A percentile compares a stretch with the other conserved stretches of the same genome.
Evolutionary conservation across 2,888 invertebrate species (phyloP).

Genomic region (Pterostichus niger): DNA sequence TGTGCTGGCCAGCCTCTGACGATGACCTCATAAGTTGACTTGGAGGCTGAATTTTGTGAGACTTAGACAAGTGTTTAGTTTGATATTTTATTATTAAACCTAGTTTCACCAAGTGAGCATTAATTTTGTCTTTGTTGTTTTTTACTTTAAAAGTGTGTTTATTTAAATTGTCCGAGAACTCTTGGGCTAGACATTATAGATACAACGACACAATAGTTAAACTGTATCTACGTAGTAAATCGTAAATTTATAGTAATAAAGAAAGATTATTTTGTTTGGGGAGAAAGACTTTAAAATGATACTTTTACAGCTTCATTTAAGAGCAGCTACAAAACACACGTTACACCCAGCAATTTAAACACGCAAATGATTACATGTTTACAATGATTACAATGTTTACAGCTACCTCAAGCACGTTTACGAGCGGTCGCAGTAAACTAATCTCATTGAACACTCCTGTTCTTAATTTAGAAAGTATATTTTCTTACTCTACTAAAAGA

Average conservation of each 20-base stretch:
- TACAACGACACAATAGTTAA: neutral
- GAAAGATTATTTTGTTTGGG: constrained; percentile 21
- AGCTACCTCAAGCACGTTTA: constrained; percentile 37
- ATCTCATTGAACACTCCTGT: neutral
- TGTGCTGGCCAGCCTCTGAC: too few species aligned
- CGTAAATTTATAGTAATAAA: constrained; percentile 44
- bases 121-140: too few species aligned
- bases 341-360: constrained; percentile 23
- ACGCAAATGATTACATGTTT: constrained; percentile 23
- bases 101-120: too few species aligned
- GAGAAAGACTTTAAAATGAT: constrained; percentile 8
- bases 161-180: too few species aligned
- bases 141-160: too few species aligned
- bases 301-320: constrained; percentile 37
- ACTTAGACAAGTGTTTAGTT: too few species aligned
- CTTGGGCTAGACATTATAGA: too few species aligned
- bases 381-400: constrained; percentile 36
- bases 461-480: neutral
- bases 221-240: neutral
- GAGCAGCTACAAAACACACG: constrained; percentile 5
- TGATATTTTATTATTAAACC: too few species aligned
- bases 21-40: too few species aligned
- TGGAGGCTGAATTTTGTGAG: too few species aligned
- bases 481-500: too few species aligned
- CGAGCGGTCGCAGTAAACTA: constrained; percentile 12